Percentiles rank a stretch among this genome's conserved stretches.
phyloP scores from a whole-genome alignment of 2,888 invertebrate species.

The Spodoptera littoralis region DNA sequence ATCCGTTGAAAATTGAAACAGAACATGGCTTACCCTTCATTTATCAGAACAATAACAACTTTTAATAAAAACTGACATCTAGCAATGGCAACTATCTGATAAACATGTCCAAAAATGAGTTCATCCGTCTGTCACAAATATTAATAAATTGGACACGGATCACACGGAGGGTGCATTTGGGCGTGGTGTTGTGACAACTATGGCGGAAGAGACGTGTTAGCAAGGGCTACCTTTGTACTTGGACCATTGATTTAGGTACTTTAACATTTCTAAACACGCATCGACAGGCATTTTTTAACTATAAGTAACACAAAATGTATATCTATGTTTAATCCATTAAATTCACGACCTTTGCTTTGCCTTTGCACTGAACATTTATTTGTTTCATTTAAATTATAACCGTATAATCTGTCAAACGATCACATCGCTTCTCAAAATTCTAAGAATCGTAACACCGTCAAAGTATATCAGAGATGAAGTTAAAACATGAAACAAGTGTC shows the following conservation, averaged over 20 bases:
- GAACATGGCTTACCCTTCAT: neutral
- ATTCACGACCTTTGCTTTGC: too few relatives aligned
- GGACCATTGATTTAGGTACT: conserved; percentile 20
- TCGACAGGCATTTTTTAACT: too few relatives aligned
- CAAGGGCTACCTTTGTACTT: conserved; percentile 56
- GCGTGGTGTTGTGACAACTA: conserved; percentile 84
- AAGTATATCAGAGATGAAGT: conserved; percentile 9
- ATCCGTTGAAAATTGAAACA: too few relatives aligned
- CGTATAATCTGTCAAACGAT: neutral
- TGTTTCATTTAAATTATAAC: neutral
- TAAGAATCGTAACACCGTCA: neutral
- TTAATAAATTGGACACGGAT: conserved; percentile 69
- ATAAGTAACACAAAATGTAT: too few relatives aligned
- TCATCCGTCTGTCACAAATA: conserved; percentile 68
- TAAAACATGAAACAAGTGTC: conserved; percentile 27
- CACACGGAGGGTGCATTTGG: conserved; percentile 69
- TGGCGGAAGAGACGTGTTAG: conserved; percentile 79
- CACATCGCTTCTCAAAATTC: conserved; percentile 9
- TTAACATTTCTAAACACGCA: conserved; percentile 5
- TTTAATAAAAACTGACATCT: conserved; percentile 67
- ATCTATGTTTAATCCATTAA: too few relatives aligned
- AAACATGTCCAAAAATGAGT: conserved; percentile 62
- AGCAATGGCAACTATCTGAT: conserved; percentile 50
- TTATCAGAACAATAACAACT: conserved; percentile 22
- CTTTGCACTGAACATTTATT: too few relatives aligned